These are phyloP conservation scores for Rutpela maculata DNA, from an alignment of 2,888 invertebrate genomes.

Conservation along the genomic window DNA sequence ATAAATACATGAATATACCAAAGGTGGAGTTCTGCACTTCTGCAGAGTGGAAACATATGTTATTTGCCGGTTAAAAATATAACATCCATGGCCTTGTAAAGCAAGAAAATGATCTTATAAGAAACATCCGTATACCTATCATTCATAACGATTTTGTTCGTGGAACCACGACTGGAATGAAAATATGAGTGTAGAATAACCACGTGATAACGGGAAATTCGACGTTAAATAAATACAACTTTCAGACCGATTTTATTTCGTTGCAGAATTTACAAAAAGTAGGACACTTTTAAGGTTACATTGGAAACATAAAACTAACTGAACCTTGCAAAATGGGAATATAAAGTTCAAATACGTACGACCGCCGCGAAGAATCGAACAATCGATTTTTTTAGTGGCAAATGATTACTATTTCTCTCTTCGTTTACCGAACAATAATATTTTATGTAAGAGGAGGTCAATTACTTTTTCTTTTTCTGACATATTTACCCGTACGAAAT, in stretches of 20 bases:
- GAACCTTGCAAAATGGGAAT: neutral
- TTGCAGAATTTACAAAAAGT: neutral
- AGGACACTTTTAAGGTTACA: neutral
- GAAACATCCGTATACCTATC: slow-evolving; percentile 6
- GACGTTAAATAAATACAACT: neutral
- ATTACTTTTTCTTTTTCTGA: too few relatives aligned
- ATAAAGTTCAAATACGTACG: neutral
- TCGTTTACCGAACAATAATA: too few relatives aligned
- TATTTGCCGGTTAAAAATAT: slow-evolving; percentile 16
- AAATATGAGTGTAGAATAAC: neutral
- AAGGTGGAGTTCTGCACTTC: slow-evolving; percentile 23
- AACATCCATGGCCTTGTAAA: slow-evolving; percentile 12
- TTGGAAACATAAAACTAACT: neutral
- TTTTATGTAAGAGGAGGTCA: too few relatives aligned
- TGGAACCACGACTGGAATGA: neutral
- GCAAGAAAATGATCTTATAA: slow-evolving; percentile 10
- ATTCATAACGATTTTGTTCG: slow-evolving; percentile 3
- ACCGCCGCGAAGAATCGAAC: neutral
- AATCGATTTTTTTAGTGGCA: neutral
- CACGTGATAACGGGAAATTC: slow-evolving; percentile 3
- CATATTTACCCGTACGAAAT: too few relatives aligned
- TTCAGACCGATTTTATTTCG: neutral
- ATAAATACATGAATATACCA: slow-evolving; percentile 11
- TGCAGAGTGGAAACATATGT: slow-evolving; percentile 23
- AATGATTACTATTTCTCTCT: too few relatives aligned